These are phyloP conservation scores for Numenius arquata DNA, from an alignment of 2,113 vertebrate genomes.

Conservation along the genomic window DNA sequence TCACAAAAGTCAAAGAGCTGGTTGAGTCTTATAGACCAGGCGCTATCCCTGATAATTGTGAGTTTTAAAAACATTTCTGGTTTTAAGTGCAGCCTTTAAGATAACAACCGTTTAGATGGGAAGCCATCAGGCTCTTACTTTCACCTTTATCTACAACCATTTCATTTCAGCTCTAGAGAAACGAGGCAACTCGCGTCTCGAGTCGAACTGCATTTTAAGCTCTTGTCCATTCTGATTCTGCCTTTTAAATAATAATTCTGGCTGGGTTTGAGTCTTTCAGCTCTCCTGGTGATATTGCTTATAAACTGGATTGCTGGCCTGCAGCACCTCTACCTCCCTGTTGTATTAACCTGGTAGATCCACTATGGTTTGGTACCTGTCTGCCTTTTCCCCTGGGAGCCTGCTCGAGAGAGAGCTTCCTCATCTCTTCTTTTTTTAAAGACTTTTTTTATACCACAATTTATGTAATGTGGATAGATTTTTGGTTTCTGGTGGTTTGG, in stretches of 20 bases:
- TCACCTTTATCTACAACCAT: neutral
- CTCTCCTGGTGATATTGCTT: neutral
- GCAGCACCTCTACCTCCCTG: neutral
- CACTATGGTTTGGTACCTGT: neutral
- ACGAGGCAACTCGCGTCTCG: neutral
- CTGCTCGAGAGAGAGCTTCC: neutral
- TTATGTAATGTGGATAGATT: neutral
- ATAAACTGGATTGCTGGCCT: neutral
- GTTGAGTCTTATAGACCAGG: neutral
- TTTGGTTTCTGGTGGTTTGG: neutral
- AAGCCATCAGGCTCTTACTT: neutral
- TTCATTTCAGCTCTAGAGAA: neutral
- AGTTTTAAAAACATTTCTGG: neutral
- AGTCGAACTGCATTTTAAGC: neutral
- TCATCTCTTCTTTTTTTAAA: neutral
- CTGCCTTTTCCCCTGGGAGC: neutral
- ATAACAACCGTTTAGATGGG: neutral
- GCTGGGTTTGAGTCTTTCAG: neutral
- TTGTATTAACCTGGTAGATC: neutral
- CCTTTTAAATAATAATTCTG: neutral
- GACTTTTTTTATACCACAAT: neutral
- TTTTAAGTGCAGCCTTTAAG: neutral
- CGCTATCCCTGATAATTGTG: neutral
- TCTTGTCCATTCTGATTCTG: neutral
- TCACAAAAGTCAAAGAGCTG: neutral